Evolutionary conservation across 2,797 vertebrate genomes (phyloP).

Genomic region (Natrix natrix): DNA sequence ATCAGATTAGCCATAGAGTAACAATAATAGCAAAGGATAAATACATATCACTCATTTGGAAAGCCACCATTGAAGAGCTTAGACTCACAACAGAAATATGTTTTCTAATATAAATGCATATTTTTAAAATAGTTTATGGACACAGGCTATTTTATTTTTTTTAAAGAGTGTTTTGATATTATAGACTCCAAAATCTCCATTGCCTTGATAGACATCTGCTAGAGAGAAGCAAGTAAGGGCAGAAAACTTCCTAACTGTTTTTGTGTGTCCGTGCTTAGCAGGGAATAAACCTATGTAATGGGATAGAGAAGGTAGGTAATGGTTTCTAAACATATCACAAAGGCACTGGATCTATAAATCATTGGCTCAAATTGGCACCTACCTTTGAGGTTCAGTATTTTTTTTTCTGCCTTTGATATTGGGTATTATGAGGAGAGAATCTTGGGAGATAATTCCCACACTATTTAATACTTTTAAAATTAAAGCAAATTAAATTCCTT

Average conservation of each 20-base stretch:
- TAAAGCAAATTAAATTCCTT: not conserved
- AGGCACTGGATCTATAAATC: not conserved
- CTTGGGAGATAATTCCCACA: not conserved
- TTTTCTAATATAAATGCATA: not conserved
- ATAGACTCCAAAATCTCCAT: not conserved
- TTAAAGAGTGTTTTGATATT: not conserved
- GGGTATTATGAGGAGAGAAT: not conserved
- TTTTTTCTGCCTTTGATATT: not conserved
- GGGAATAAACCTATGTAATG: not conserved
- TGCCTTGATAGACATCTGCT: not conserved
- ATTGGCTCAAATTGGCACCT: not conserved
- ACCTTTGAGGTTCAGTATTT: not conserved
- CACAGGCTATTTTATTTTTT: not conserved
- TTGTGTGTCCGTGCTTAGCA: not conserved
- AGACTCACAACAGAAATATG: not conserved
- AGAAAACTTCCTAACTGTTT: not conserved
- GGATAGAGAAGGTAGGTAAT: not conserved
- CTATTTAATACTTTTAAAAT: not conserved
- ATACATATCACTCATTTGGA: not conserved
- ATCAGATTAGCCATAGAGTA: not conserved
- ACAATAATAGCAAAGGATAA: not conserved
- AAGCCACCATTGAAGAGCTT: not conserved
- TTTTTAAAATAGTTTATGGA: not conserved
- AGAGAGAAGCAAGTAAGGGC: not conserved
- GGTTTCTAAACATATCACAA: not conserved